These are phyloP conservation scores for Melanostigma gelatinosum DNA, from an alignment of 2,113 vertebrate genomes.

Conservation along the genomic window DNA sequence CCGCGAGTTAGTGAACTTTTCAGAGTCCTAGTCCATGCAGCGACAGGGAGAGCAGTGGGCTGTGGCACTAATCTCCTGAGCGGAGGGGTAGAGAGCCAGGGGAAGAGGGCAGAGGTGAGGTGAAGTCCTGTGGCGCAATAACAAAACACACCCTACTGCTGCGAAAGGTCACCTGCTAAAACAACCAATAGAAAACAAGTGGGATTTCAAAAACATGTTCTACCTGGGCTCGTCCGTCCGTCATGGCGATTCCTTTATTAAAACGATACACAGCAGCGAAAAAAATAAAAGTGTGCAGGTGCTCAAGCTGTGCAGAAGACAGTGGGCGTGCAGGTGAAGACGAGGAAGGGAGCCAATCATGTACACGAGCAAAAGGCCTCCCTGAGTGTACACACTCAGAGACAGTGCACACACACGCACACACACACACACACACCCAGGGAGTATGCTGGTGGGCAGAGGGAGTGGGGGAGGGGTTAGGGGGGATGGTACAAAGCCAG, in stretches of 20 bases:
- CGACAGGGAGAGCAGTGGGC: constrained; percentile 62
- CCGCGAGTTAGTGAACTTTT: constrained; percentile 55
- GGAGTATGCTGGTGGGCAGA: constrained; percentile 72
- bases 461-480: constrained; percentile 70
- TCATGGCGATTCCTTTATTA: neutral
- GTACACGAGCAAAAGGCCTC: constrained; percentile 45
- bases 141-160: constrained; percentile 77
- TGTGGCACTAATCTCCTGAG: constrained; percentile 70
- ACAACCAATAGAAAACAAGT: constrained; percentile 58
- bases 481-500: constrained; percentile 79
- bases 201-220: constrained; percentile 37
- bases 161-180: constrained; percentile 66
- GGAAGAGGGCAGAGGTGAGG: constrained; percentile 75
- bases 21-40: constrained; percentile 43
- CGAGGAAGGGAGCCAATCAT: constrained; percentile 46
- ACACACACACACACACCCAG: constrained; percentile 28
- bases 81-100: constrained; percentile 56
- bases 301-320: constrained; percentile 2
- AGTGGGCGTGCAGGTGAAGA: constrained; percentile 23
- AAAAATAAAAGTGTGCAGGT: neutral
- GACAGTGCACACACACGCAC: constrained; percentile 46
- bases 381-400: constrained; percentile 14
- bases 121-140: constrained; percentile 81
- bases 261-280: constrained; percentile 6
- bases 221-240: neutral